A percentile compares a stretch with the other conserved stretches of the same genome.
phyloP scores from a whole-genome alignment of 2,113 vertebrate species.

The Dasyprocta punctata region DNA sequence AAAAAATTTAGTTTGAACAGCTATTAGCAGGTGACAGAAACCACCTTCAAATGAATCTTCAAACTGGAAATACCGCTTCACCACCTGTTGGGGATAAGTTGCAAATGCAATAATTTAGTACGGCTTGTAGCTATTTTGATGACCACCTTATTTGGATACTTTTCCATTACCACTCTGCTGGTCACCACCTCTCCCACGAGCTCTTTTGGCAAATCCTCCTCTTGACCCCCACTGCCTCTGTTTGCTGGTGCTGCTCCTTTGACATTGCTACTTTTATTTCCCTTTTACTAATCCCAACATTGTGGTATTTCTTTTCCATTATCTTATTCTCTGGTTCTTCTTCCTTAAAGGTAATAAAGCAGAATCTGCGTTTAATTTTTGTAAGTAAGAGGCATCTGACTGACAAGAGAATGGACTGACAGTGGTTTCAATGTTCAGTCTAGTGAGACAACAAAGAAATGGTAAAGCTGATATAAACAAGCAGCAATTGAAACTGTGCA shows the following conservation, averaged over 20 bases:
- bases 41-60: conserved; percentile 89
- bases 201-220: conserved; percentile 93
- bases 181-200: conserved; percentile 95
- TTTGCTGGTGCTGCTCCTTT: conserved; percentile 97
- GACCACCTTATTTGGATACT: conserved; percentile 95
- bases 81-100: conserved; percentile 90
- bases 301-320: conserved; percentile 99
- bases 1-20: conserved; percentile 89
- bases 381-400: background rate
- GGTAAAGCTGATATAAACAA: background rate
- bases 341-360: conserved; percentile 97
- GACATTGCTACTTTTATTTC: conserved; percentile 99
- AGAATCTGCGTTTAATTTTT: conserved; percentile 91
- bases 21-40: conserved; percentile 87
- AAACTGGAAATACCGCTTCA: conserved; percentile 89
- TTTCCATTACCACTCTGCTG: conserved; percentile 97
- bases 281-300: conserved; percentile 98
- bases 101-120: conserved; percentile 93
- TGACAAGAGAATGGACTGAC: background rate
- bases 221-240: conserved; percentile 97
- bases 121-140: conserved; percentile 99
- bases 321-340: conserved; percentile 97
- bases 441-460: background rate
- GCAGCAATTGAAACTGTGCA: background rate
- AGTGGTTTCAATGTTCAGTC: background rate